These are phyloP conservation scores for Spondyliosoma cantharus DNA, from an alignment of 2,797 vertebrate species.

Conservation along the genomic window DNA sequence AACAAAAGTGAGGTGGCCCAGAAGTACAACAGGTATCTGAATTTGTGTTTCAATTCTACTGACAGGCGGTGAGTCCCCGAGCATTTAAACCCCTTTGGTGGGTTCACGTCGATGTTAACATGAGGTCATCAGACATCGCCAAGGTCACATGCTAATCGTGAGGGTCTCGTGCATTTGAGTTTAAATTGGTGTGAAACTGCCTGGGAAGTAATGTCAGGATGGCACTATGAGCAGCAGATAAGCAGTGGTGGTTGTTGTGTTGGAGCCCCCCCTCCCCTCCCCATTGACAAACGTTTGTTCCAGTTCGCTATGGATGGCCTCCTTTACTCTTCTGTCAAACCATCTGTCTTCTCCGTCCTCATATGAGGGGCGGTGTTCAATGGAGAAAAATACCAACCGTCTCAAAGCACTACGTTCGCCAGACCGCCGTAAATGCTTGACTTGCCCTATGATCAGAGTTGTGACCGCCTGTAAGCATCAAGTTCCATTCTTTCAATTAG, in stretches of 20 bases:
- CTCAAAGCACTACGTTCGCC: conserved; percentile 20
- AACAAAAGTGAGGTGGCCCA: not conserved
- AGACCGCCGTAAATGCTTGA: conserved; percentile 15
- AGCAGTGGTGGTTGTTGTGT: not conserved
- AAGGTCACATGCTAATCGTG: conserved; percentile 9
- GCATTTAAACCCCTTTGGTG: conserved; percentile 14
- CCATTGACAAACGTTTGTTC: conserved; percentile 23
- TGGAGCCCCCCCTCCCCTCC: not conserved
- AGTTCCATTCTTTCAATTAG: conserved; percentile 35
- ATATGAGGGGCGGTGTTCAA: conserved; percentile 11
- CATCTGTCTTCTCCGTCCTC: conserved; percentile 41
- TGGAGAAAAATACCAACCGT: conserved; percentile 23
- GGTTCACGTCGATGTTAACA: conserved; percentile 1
- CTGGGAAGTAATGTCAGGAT: not conserved
- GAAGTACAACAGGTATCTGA: not conserved
- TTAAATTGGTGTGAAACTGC: conserved; percentile 32
- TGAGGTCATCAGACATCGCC: conserved; percentile 7
- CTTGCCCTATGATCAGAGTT: conserved; percentile 20
- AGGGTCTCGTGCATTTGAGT: conserved; percentile 14
- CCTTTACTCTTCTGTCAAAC: conserved; percentile 32
- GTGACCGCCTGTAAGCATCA: not conserved
- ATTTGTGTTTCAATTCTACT: not conserved
- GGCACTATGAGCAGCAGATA: conserved; percentile 16
- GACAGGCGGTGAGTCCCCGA: not conserved
- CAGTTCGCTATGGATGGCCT: conserved; percentile 17